A percentile compares a stretch with the other conserved stretches of the same genome.
Conservation (phyloP, 1,140 invertebrate genomes). For the Drosophila paulistorum region DNA sequence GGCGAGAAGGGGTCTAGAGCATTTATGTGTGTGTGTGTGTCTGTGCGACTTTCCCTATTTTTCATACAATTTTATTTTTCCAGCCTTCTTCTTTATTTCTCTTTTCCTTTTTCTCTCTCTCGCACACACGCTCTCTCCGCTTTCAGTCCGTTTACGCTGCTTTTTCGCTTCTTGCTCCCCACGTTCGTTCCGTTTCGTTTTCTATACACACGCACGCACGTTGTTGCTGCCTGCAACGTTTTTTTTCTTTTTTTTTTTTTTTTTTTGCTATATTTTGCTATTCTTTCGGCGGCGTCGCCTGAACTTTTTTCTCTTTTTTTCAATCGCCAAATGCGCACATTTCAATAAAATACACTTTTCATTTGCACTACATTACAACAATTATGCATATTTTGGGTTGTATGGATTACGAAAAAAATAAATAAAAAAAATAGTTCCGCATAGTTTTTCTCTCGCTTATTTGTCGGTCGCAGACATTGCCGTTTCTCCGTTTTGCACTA, state of each 20-base stretch:
- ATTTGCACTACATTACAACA: conserved; percentile 49
- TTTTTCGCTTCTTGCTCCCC: conserved; percentile 17
- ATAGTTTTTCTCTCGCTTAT: conserved; percentile 40
- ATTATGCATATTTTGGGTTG: conserved; percentile 48
- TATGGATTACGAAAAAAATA: conserved; percentile 72
- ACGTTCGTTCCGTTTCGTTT: conserved; percentile 37
- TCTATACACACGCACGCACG: conserved; percentile 54
- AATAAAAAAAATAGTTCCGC: conserved; percentile 63
- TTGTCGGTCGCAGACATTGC: conserved; percentile 11
- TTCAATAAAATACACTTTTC: conserved; percentile 44
- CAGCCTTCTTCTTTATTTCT: conserved; percentile 30
- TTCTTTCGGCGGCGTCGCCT: conserved; percentile 47
- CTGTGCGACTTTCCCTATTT: conserved; percentile 49
- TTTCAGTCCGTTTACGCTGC: conserved; percentile 11
- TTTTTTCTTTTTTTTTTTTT: conserved; percentile 45
- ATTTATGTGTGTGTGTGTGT: conserved; percentile 23
- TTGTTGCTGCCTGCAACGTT: conserved; percentile 66
- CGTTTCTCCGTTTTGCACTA: background rate
- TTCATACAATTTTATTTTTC: conserved; percentile 61
- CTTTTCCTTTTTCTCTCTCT: conserved; percentile 24
- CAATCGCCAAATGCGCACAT: conserved; percentile 38
- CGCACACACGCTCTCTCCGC: conserved; percentile 9
- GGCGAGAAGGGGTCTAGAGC: background rate
- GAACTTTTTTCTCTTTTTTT: conserved; percentile 32
- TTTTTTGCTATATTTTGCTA: conserved; percentile 49